Evolutionary conservation across 2,113 vertebrate genomes (phyloP).

Genomic region (Muntiacus muntjak): DNA sequence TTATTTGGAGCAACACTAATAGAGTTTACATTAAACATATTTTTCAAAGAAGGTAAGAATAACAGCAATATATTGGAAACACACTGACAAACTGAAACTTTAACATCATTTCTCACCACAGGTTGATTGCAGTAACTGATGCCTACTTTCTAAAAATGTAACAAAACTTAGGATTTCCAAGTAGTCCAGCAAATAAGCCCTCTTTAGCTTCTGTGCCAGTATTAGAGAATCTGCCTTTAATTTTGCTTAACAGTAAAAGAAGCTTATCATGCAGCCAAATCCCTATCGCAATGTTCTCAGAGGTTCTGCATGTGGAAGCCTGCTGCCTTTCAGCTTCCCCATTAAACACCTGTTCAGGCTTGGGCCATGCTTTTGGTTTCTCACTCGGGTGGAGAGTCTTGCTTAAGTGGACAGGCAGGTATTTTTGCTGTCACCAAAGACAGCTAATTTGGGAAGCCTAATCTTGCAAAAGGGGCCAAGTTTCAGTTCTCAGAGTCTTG

Average conservation of each 20-base stretch:
- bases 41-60: background rate
- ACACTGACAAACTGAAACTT: background rate
- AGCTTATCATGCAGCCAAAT: slow-evolving; percentile 58
- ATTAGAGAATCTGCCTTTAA: slow-evolving; percentile 46
- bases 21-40: background rate
- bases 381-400: slow-evolving; percentile 51
- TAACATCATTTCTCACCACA: background rate
- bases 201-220: background rate
- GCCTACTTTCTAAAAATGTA: slow-evolving; percentile 31
- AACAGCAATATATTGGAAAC: background rate
- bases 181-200: background rate
- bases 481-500: slow-evolving; percentile 83
- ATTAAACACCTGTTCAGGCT: slow-evolving; percentile 73
- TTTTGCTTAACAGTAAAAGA: slow-evolving; percentile 47
- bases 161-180: background rate
- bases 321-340: slow-evolving; percentile 63
- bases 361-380: slow-evolving; percentile 62
- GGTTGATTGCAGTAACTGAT: background rate
- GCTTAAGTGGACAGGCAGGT: slow-evolving; percentile 69
- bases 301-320: slow-evolving; percentile 24
- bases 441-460: slow-evolving; percentile 72
- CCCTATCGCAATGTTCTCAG: slow-evolving; percentile 52
- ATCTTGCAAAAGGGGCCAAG: slow-evolving; percentile 75
- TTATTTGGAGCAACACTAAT: background rate
- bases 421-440: slow-evolving; percentile 76